phyloP scores from a whole-genome alignment of 2,888 invertebrate species.

The Coelinius sp. region DNA sequence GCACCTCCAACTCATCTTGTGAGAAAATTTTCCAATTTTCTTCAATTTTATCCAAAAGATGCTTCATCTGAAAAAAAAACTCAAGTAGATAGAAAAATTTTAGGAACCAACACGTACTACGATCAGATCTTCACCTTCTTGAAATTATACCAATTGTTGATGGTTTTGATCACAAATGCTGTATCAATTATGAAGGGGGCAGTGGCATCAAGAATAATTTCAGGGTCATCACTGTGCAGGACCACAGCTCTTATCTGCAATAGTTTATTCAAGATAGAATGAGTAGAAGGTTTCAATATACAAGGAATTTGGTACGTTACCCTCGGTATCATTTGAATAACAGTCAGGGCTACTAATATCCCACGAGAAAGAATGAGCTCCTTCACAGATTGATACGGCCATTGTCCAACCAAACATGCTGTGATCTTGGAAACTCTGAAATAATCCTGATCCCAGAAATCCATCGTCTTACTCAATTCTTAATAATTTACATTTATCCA shows the following conservation, averaged over 20 bases:
- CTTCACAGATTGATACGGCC: not conserved
- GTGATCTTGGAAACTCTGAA: not conserved
- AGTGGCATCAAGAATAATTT: not conserved
- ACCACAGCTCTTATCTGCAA: constrained; percentile 3
- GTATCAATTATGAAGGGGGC: not conserved
- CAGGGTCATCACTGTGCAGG: constrained; percentile 1
- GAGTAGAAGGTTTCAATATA: too few relatives aligned
- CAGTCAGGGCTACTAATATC: too few relatives aligned
- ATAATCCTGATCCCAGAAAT: too few relatives aligned
- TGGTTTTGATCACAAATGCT: not conserved
- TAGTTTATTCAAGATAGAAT: not conserved
- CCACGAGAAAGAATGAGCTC: not conserved
- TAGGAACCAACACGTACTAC: not conserved
- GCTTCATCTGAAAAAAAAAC: not conserved
- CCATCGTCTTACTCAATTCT: too few relatives aligned
- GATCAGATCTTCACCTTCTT: not conserved
- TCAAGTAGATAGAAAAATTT: too few relatives aligned
- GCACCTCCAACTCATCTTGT: not conserved
- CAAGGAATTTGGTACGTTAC: too few relatives aligned
- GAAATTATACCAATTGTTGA: not conserved
- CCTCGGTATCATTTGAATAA: too few relatives aligned
- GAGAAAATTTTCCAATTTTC: not conserved
- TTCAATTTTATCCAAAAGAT: not conserved
- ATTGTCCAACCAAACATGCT: not conserved
- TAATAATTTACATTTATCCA: too few relatives aligned